Base-by-base conservation (phyloP, 92 coral and sea anemone genomes). In the Palythoa heliodiscus region DNA sequence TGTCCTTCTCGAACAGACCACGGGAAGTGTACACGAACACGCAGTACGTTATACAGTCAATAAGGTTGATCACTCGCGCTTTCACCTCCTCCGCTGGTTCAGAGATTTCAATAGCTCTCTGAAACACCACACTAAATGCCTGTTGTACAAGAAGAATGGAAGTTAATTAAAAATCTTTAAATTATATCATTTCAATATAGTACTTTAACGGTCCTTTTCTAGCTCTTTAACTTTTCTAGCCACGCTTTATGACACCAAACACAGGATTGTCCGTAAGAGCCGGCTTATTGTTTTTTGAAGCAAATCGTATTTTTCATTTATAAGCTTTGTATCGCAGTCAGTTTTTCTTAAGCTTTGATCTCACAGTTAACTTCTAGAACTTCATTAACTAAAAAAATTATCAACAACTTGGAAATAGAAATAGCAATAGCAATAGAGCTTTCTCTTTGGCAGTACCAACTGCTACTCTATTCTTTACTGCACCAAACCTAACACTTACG, bases 61-160 rank as follows among this genome's bases (percentile, higher is more conserved):
- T 97, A 72, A 97, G 92, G 64, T 97, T 97, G 84, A 78, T 69
- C n/a, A 97, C 99, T 57, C 99, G 96, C 83, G 57, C 71, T 53
- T 97, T 97, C 82, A 97, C 98, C 72, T 97, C 99, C 71, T 97
- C 94, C 20, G 97, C 94, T 20, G 95, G 96, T 78, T 97, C 99
- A 47, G 99, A 98, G 63, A 91, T 89, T 78, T 90, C 95, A 75
- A 97, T 97, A 37, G 99, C 99, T 75, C 94, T 93, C 87, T 95
- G 97, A 88, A 97, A 97, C 69, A 97, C 99, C 69, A 97, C 99
- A 66, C 93, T 97, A 89, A 97, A 97, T 17, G 99, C 99, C 99
- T 97, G 87, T 19, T 78, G 68, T 1, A 52, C 61, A 52, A 24
- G 37, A 69, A 8, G 58, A 86, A 73, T 5, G n/a, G 43, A 67